A percentile compares a stretch with the other conserved stretches of the same genome.
Evolutionary conservation across 2,888 invertebrate genomes (phyloP).

Genomic region (Digitonthophagus gazella): DNA sequence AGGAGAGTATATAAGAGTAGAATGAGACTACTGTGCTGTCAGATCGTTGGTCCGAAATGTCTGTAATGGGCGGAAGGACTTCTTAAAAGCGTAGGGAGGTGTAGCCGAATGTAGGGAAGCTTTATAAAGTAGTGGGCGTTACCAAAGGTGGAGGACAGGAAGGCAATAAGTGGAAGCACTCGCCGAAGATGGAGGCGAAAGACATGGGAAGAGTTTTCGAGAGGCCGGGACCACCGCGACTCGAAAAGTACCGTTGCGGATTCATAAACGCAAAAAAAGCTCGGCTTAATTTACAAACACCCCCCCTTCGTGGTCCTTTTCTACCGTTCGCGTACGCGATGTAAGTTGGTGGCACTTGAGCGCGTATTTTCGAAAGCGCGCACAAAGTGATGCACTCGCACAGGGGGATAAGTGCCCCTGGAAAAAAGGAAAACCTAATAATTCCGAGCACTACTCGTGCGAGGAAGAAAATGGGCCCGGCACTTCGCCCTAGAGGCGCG

Average conservation of each 20-base stretch:
- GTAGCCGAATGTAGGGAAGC: not conserved
- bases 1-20: no score
- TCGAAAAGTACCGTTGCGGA: not conserved
- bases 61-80: not conserved
- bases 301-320: not conserved
- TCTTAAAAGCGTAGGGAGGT: not conserved
- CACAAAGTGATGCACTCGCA: not conserved
- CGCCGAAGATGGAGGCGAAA: not conserved
- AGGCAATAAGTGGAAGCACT: not conserved
- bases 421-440: slow-evolving; percentile 17
- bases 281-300: not conserved
- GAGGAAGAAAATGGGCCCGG: slow-evolving; percentile 5
- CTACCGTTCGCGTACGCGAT: not conserved
- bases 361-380: not conserved
- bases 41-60: not conserved
- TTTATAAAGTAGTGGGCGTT: not conserved
- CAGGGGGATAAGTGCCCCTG: slow-evolving; percentile 10
- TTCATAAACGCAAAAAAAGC: not conserved
- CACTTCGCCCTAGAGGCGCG: slow-evolving; percentile 7
- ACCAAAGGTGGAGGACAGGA: not conserved
- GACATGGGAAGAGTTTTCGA: not conserved
- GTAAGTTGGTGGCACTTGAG: not conserved
- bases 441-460: slow-evolving; percentile 8
- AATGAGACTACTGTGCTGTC: not conserved
- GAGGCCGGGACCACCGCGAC: not conserved